phyloP scores from a whole-genome alignment of 64 coral and sea anemone genomes.

The Catalaphyllia jardinei region DNA sequence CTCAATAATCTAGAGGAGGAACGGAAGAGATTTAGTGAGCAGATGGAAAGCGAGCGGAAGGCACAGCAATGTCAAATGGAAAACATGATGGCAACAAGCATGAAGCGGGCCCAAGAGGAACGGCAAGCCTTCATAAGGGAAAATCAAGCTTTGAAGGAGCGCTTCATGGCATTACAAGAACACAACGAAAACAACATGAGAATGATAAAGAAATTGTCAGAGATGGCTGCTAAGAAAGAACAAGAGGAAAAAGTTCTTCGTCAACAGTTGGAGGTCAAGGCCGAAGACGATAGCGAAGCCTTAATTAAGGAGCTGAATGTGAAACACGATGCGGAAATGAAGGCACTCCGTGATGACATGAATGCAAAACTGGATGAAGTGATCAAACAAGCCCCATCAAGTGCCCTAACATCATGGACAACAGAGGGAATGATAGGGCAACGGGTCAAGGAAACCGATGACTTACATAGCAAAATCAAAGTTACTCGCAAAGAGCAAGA shows the following conservation, averaged over 20 bases:
- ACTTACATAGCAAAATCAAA: not conserved
- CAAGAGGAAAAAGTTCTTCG: not conserved
- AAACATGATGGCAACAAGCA: conserved; percentile 10
- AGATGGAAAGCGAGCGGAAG: not conserved
- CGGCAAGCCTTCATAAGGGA: not conserved
- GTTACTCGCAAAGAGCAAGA: not conserved
- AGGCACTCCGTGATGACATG: not conserved
- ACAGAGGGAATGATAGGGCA: not conserved
- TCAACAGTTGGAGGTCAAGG: not conserved
- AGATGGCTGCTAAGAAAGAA: not conserved
- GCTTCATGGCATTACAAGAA: not conserved
- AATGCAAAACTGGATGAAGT: not conserved
- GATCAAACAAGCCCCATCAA: not conserved
- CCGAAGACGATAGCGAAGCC: not conserved
- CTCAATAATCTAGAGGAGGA: conserved; percentile 14
- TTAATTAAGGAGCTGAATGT: not conserved
- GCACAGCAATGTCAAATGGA: not conserved
- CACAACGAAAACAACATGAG: conserved; percentile 2
- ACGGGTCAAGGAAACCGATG: not conserved
- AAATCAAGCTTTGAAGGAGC: conserved; percentile 8
- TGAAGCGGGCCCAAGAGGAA: conserved; percentile 1
- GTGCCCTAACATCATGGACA: not conserved
- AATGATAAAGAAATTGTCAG: conserved; percentile 6
- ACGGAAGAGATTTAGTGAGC: conserved; percentile 1
- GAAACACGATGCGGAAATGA: conserved; percentile 29